These are phyloP conservation scores for Ophion costatus DNA, from an alignment of 2,888 invertebrate genomes.

Conservation along the genomic window DNA sequence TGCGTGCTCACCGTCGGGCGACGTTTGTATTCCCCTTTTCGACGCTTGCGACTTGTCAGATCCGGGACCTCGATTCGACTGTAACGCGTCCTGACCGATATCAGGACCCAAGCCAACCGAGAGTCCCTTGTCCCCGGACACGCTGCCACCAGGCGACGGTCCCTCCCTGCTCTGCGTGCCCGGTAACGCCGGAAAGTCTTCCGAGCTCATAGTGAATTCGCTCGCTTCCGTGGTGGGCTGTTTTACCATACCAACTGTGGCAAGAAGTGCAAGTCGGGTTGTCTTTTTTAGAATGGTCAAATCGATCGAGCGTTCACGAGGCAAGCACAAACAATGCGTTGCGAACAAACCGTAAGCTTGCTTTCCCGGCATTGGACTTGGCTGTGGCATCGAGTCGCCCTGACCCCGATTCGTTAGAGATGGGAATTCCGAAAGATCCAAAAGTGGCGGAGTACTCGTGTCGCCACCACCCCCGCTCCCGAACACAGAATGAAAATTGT, in stretches of 20 bases:
- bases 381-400: constrained; percentile 91
- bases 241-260: constrained; percentile 96
- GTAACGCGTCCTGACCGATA: constrained; percentile 82
- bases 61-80: constrained; percentile 80
- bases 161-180: constrained; percentile 92
- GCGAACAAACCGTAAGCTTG: constrained; percentile 93
- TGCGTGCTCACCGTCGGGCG: constrained; percentile 91
- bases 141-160: constrained; percentile 87
- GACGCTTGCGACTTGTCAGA: constrained; percentile 82
- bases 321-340: constrained; percentile 32
- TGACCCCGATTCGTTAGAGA: constrained; percentile 95
- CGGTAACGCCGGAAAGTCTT: constrained; percentile 99
- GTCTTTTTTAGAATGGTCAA: constrained; percentile 33
- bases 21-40: constrained; percentile 96
- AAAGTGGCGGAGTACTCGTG: constrained; percentile 92
- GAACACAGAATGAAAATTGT: constrained; percentile 92
- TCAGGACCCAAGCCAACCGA: constrained; percentile 83
- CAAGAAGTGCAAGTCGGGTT: constrained; percentile 66
- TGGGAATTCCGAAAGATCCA: constrained; percentile 97
- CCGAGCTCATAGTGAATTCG: constrained; percentile 98
- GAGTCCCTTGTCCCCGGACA: constrained; percentile 83
- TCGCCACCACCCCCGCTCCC: constrained; percentile 87
- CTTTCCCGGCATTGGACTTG: constrained; percentile 94
- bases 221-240: constrained; percentile 96
- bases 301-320: not conserved